Conservation (phyloP, 2,797 vertebrate genomes). For the Oryzias sinensis region DNA sequence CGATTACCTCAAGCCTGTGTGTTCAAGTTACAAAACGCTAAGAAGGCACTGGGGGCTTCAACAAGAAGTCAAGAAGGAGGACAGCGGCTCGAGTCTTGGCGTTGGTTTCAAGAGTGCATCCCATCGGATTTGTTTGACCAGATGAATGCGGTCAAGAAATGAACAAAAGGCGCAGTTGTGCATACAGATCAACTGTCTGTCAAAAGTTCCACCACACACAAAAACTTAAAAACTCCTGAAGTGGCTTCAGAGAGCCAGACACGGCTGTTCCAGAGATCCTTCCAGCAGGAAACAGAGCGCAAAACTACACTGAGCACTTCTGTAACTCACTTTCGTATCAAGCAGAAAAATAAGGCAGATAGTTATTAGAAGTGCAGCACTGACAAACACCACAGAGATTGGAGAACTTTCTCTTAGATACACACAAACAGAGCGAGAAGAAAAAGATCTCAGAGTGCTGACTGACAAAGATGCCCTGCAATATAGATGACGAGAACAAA, state of each 20-base stretch:
- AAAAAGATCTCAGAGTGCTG: constrained; percentile 67
- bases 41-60: no score
- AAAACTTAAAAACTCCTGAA: constrained; percentile 24
- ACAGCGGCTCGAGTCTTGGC: no score
- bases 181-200: background rate
- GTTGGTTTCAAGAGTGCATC: no score
- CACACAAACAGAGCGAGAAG: constrained; percentile 66
- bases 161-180: background rate
- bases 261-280: constrained; percentile 19
- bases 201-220: background rate
- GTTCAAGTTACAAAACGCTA: no score
- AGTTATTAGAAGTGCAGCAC: constrained; percentile 72
- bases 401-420: constrained; percentile 47
- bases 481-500: constrained; percentile 83
- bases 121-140: no score
- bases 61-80: no score
- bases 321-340: constrained; percentile 40
- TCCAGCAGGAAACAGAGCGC: constrained; percentile 22
- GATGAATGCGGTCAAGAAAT: no score
- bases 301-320: constrained; percentile 30
- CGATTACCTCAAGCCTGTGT: no score
- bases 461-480: constrained; percentile 80
- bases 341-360: constrained; percentile 72
- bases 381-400: constrained; percentile 74
- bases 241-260: constrained; percentile 21